phyloP scores from a whole-genome alignment of 2,113 vertebrate genomes.

The Elephantulus edwardii region DNA sequence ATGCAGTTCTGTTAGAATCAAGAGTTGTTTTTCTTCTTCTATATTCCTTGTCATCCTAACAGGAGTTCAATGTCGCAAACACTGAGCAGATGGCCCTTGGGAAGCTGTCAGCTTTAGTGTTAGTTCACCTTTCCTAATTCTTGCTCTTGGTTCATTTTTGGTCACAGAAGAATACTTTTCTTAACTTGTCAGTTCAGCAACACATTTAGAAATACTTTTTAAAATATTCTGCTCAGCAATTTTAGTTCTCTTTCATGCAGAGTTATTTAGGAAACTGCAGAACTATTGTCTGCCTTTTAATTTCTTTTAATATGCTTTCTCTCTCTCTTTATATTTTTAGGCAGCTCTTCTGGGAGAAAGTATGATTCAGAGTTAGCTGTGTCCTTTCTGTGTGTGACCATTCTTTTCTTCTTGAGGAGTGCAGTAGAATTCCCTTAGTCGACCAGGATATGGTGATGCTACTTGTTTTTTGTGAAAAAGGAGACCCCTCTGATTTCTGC shows the following conservation, averaged over 20 bases:
- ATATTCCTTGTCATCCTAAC: background rate
- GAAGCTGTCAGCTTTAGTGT: background rate
- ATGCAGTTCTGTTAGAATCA: background rate
- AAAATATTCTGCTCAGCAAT: conserved; percentile 34
- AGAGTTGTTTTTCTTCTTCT: background rate
- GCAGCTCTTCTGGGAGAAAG: background rate
- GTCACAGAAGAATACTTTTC: conserved; percentile 25
- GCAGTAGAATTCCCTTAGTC: background rate
- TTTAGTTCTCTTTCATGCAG: conserved; percentile 14
- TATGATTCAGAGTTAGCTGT: background rate
- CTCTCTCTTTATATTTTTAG: background rate
- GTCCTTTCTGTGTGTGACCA: background rate
- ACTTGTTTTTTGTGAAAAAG: background rate
- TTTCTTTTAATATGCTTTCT: conserved; percentile 40
- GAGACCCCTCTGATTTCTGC: background rate
- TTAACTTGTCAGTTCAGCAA: conserved; percentile 23
- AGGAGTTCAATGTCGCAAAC: conserved; percentile 41
- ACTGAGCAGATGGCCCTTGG: background rate
- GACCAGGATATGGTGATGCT: background rate
- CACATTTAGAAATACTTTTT: background rate
- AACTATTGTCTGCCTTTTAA: conserved; percentile 2
- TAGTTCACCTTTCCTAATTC: background rate
- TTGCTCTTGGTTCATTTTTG: conserved; percentile 15
- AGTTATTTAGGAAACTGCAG: background rate
- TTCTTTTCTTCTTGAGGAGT: background rate